A percentile compares a stretch with the other conserved stretches of the same genome.
These are phyloP conservation scores for Molossus molossus DNA, from an alignment of 2,797 vertebrate species.

Conservation along the genomic window DNA sequence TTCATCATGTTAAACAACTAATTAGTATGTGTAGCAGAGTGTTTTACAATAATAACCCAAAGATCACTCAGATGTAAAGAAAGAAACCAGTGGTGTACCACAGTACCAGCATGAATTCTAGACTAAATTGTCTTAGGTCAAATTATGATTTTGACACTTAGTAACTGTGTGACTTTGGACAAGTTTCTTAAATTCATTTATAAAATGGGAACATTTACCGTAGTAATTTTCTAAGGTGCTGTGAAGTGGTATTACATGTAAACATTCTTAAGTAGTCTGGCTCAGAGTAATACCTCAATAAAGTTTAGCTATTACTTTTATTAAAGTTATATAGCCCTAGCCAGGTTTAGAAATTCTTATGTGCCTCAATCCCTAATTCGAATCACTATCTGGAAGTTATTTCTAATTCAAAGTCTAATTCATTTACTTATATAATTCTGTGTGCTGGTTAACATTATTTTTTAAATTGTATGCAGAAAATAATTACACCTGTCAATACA, in stretches of 20 bases:
- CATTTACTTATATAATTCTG: not conserved
- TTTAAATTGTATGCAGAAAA: conserved; percentile 14
- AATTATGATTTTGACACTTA: not conserved
- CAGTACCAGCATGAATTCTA: conserved; percentile 12
- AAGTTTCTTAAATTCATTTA: conserved; percentile 6
- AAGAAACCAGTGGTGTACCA: not conserved
- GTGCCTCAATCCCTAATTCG: not conserved
- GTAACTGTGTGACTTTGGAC: not conserved
- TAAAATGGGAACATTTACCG: not conserved
- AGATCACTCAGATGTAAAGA: not conserved
- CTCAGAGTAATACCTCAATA: not conserved
- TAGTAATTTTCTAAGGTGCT: not conserved
- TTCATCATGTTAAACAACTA: not conserved
- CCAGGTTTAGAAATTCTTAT: conserved; percentile 21
- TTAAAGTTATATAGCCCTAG: not conserved
- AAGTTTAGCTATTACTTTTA: not conserved
- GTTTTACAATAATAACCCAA: not conserved
- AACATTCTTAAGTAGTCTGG: not conserved
- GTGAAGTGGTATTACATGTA: not conserved
- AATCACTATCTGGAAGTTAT: conserved; percentile 7
- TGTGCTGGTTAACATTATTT: not conserved
- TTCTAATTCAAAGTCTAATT: conserved; percentile 15
- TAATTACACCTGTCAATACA: not conserved
- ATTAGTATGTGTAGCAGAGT: no score
- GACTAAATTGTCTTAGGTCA: not conserved